Conservation (phyloP, 1,140 invertebrate genomes). For the Heliconius melpomene region DNA sequence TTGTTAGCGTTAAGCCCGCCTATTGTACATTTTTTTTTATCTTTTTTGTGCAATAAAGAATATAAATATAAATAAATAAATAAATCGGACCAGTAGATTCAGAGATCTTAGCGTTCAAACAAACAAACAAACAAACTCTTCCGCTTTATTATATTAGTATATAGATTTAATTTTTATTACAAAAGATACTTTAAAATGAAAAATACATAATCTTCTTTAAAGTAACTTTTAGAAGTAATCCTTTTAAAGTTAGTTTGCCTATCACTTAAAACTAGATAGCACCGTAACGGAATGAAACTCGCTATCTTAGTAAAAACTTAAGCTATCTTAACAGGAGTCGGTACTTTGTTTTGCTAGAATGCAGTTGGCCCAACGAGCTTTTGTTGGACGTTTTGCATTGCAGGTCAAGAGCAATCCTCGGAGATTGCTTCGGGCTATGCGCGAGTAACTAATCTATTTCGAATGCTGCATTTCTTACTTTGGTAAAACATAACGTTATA, state of each 20-base stretch:
- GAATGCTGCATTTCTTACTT: constrained; percentile 33
- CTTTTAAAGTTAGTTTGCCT: constrained; percentile 27
- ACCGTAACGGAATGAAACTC: constrained; percentile 30
- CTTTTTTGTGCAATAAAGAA: too few relatives aligned
- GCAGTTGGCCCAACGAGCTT: constrained; percentile 53
- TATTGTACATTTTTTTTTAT: too few relatives aligned
- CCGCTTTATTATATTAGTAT: too few relatives aligned
- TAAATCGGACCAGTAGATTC: too few relatives aligned
- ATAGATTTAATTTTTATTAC: too few relatives aligned
- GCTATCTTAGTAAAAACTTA: constrained; percentile 37
- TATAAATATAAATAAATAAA: too few relatives aligned
- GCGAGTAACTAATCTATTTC: constrained; percentile 40
- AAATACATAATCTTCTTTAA: constrained; percentile 18
- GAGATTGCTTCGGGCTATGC: constrained; percentile 55
- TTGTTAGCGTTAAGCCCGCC: too few relatives aligned
- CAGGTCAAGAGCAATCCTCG: constrained; percentile 69
- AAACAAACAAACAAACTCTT: too few relatives aligned
- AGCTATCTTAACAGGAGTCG: constrained; percentile 41
- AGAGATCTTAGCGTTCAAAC: too few relatives aligned
- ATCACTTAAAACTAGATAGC: constrained; percentile 35
- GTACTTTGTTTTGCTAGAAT: constrained; percentile 54
- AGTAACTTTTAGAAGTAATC: constrained; percentile 23
- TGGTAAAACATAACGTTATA: neutral
- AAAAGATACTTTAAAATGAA: neutral
- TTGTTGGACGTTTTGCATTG: constrained; percentile 63